A percentile compares a stretch with the other conserved stretches of the same genome.
Conservation (phyloP, 2,113 vertebrate genomes). For the Neodontobutis hainanensis region DNA sequence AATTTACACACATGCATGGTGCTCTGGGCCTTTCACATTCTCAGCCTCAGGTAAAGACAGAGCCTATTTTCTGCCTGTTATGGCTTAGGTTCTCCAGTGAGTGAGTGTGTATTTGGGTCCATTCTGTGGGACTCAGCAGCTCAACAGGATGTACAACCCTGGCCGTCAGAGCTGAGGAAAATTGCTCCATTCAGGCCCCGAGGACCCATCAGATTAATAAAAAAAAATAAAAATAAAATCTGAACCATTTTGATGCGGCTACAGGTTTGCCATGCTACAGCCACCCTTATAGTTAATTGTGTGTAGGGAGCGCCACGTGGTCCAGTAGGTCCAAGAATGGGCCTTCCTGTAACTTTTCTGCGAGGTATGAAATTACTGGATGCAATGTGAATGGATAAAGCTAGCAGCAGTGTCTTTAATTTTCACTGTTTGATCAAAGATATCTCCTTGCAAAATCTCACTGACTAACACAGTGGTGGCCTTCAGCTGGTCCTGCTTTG, state of each 20-base stretch:
- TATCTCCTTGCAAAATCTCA: not conserved
- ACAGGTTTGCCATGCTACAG: slow-evolving; percentile 56
- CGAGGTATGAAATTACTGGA: slow-evolving; percentile 60
- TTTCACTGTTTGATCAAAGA: slow-evolving; percentile 29
- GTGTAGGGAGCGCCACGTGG: slow-evolving; percentile 50
- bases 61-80: slow-evolving; percentile 77
- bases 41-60: slow-evolving; percentile 49
- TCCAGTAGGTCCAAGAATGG: slow-evolving; percentile 48
- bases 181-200: slow-evolving; percentile 45
- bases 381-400: slow-evolving; percentile 42
- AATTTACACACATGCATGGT: slow-evolving; percentile 45
- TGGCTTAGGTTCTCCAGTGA: slow-evolving; percentile 4
- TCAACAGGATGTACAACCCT: slow-evolving; percentile 46
- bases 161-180: slow-evolving; percentile 49
- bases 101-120: slow-evolving; percentile 25
- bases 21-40: slow-evolving; percentile 40
- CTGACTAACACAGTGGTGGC: no score
- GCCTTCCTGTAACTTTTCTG: slow-evolving; percentile 46
- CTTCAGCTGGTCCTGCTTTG: slow-evolving; percentile 33
- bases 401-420: slow-evolving; percentile 19
- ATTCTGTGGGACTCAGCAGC: slow-evolving; percentile 60
- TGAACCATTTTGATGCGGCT: slow-evolving; percentile 61
- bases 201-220: slow-evolving; percentile 56
- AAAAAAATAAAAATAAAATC: slow-evolving; percentile 59
- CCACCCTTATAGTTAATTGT: slow-evolving; percentile 34